Percentiles rank a stretch among this genome's conserved stretches.
Conservation (phyloP, 2,113 vertebrate genomes). For the Oncorhynchus masou region DNA sequence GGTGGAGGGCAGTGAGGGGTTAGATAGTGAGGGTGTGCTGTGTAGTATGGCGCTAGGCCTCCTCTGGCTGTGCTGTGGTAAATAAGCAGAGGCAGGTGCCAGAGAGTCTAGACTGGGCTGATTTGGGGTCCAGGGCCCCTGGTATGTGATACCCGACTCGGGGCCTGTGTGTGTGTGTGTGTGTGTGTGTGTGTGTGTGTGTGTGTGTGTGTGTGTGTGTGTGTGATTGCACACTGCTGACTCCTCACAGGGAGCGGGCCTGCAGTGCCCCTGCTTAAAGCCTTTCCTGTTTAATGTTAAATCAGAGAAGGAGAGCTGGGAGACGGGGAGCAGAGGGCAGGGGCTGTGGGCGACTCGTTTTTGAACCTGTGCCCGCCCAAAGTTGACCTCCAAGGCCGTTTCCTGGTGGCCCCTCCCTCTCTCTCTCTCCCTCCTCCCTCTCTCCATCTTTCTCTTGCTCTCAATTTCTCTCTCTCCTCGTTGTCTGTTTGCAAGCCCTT, state of each 20-base stretch:
- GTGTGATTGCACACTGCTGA: slow-evolving; percentile 81
- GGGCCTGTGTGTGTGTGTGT: slow-evolving; percentile 51
- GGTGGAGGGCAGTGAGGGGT: slow-evolving; percentile 70
- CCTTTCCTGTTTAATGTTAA: slow-evolving; percentile 85
- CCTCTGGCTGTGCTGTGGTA: slow-evolving; percentile 83
- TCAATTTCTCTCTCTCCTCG: too few species aligned
- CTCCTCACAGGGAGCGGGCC: slow-evolving; percentile 74
- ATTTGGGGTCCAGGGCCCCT: slow-evolving; percentile 89
- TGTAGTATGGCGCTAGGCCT: slow-evolving; percentile 71
- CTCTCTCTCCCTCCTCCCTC: too few species aligned
- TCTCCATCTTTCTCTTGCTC: too few species aligned
- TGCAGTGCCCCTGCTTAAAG: slow-evolving; percentile 74
- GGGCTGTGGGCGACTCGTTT: not conserved
- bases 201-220: slow-evolving; percentile 51
- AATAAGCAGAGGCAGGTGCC: slow-evolving; percentile 98
- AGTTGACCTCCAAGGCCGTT: slow-evolving; percentile 34
- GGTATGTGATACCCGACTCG: slow-evolving; percentile 95
- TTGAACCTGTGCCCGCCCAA: not conserved
- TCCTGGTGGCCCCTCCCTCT: slow-evolving; percentile 13
- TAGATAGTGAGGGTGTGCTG: slow-evolving; percentile 60
- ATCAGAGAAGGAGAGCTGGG: slow-evolving; percentile 80
- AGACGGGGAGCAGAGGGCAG: slow-evolving; percentile 39
- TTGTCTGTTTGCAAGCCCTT: too few species aligned
- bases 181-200: slow-evolving; percentile 34
- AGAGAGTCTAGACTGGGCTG: slow-evolving; percentile 97